phyloP scores from a whole-genome alignment of 53 echinoderm and acorn worm genomes.

The Hippasteria phrygiana region DNA sequence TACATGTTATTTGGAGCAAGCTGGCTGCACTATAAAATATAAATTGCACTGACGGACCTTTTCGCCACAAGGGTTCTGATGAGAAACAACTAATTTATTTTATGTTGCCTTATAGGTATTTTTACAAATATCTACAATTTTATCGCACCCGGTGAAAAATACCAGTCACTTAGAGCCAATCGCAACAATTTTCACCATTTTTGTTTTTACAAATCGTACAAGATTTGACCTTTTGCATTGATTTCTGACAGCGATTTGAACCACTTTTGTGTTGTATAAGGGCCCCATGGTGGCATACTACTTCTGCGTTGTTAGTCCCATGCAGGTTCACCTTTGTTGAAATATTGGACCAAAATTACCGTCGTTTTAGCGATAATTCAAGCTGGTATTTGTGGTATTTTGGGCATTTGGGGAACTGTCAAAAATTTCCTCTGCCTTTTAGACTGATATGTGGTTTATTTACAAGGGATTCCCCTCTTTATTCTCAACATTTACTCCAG shows the following conservation, averaged over 20 bases:
- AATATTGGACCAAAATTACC: conserved; percentile 27
- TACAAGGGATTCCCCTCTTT: neutral
- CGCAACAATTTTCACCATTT: neutral
- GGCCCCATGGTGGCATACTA: neutral
- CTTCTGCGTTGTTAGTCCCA: neutral
- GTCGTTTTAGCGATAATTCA: conserved; percentile 2
- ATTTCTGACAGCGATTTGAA: neutral
- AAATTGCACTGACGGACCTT: too few relatives aligned
- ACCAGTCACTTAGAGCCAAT: neutral
- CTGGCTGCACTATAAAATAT: too few relatives aligned
- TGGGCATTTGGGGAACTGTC: neutral
- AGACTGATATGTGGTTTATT: neutral
- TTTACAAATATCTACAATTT: too few relatives aligned
- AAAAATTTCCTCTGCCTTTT: neutral
- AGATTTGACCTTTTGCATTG: neutral
- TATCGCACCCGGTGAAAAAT: too few relatives aligned
- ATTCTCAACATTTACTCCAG: neutral
- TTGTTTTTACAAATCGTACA: neutral
- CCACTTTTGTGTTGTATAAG: neutral
- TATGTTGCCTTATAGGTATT: too few relatives aligned
- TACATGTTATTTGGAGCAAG: too few relatives aligned
- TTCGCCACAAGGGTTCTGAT: too few relatives aligned
- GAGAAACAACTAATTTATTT: too few relatives aligned
- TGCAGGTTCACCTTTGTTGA: neutral
- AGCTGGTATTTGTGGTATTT: conserved; percentile 38